Evolutionary conservation across 2,888 invertebrate genomes (phyloP), one percentile per base, ranked within the genome.

Genomic region (Ceraclea dissimilis): DNA sequence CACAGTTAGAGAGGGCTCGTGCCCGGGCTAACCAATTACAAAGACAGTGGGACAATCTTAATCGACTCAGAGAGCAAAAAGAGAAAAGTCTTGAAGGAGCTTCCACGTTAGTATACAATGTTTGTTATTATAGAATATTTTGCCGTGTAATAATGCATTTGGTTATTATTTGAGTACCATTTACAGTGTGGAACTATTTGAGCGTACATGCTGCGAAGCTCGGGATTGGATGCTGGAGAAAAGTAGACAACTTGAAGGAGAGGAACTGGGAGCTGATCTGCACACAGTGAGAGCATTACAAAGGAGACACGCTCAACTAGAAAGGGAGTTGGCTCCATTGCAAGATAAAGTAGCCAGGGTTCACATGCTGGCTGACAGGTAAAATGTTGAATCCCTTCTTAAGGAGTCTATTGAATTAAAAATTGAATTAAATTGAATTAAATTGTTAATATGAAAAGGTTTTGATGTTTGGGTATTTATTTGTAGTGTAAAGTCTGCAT

Each of bases 201-300:
- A 93, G 67, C 88, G 95, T 54, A 93, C 93, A 0, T 98, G 97
- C 71, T 95, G 94, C 68, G 98, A 98, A 70, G 93, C 96, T 0
- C 84, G 89, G 63, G 95, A 95, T 68, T 98, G 98, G 97, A 97
- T 99, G 90, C 79, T 85, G 54, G 97, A 97, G 74, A 98, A 98
- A 73, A 91, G 93, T 78, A 85, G 87, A 60, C 93, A 94, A 69
- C 71, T 96, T 57, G 93, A 92, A 47, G 85, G 83, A 0, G 82
- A 83, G 0, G 84, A 85, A 33, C 70, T 87, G 2, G 93, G 91
- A 0, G 85, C 88, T 2, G 96, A 96, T 73, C 78, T 96, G 44
- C 87, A 93, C 65, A 93, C 94, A 0, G 94, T 95, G 0, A 86
- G 91, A 65, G 93, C 95, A 0, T 70, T 96, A 63, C 95, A 97